Evolutionary conservation across 2,888 invertebrate species (phyloP), one percentile per base, ranked within the genome.

Genomic region (Stenolophus ochropezus): DNA sequence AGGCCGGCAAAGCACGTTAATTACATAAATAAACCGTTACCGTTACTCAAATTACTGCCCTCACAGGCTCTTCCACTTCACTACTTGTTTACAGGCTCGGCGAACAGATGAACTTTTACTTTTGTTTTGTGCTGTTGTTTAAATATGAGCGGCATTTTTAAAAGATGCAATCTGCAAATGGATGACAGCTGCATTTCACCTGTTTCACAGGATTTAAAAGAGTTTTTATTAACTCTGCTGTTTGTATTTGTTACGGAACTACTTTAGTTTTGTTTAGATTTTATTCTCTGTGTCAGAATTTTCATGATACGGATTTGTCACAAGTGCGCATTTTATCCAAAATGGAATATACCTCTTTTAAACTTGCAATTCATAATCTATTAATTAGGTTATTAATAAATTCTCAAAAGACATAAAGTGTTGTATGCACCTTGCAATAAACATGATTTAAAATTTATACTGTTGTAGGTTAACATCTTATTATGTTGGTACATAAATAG

Each of bases 1-100:
- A 69, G 69, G 69, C 69, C 69, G 69, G 18, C 20, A 69, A 69
- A 69, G 69, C 42, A 69, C 69, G 69, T 69, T 69, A 69, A 69
- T 69, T 69, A 69, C 69, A 69, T 69, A 69, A 69, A 69, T 69
- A 69, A 69, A 69, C 69, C 69, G 42, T 69, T 69, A 69, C 69
- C 69, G 20, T 69, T 69, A 69, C 69, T 69, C 69, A 69, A 69
- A 69, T 69, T 69, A 69, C 69, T 42, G 69, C 18, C 21, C 20
- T 14, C 42, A 42, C 42, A 42, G 6, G 11, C 65, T 23, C 14
- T 65, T 27, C 5, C 33, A 27, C 23, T 27, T 23, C 42, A 18
- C 69, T 61, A 61, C 61, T 23, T 61, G 61, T 61, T 25, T 51
- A 51, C 33, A 42, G 51, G 49, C n/a, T n/a, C n/a, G n/a, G 16